Percentiles rank a stretch among this genome's conserved stretches.
Evolutionary conservation across 1,140 invertebrate species (phyloP).

Genomic region (Trichoplusia ni): DNA sequence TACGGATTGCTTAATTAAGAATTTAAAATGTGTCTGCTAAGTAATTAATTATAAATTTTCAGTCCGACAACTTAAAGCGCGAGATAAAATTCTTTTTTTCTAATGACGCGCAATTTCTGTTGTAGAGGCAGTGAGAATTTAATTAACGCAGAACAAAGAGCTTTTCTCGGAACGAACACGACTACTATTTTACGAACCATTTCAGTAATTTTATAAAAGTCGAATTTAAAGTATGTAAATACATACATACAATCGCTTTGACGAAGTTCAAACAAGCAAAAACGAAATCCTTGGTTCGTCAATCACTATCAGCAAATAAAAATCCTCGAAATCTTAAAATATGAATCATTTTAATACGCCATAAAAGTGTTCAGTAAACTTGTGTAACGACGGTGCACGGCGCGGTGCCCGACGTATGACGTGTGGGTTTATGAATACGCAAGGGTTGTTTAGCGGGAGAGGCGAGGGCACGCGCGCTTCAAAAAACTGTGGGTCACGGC

Average conservation of each 20-base stretch:
- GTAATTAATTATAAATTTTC: slow-evolving; percentile 79
- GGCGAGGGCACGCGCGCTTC: slow-evolving; percentile 62
- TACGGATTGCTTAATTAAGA: slow-evolving; percentile 81
- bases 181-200: slow-evolving; percentile 18
- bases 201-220: slow-evolving; percentile 18
- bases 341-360: not conserved
- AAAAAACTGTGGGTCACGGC: slow-evolving; percentile 73
- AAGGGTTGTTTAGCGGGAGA: slow-evolving; percentile 65
- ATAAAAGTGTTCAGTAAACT: slow-evolving; percentile 7
- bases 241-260: not conserved
- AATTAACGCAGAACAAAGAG: slow-evolving; percentile 55
- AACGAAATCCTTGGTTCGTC: not conserved
- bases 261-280: not conserved
- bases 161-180: slow-evolving; percentile 12
- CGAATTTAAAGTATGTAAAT: slow-evolving; percentile 12
- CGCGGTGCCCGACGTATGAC: slow-evolving; percentile 26
- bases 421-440: slow-evolving; percentile 64
- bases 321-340: not conserved
- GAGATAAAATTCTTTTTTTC: slow-evolving; percentile 56
- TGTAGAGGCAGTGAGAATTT: slow-evolving; percentile 58
- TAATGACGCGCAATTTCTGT: slow-evolving; percentile 44
- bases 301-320: not conserved
- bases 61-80: slow-evolving; percentile 57
- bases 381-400: not conserved
- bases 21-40: slow-evolving; percentile 79